Base-by-base conservation (phyloP, 2,113 vertebrate species). In the Dendrocopos noguchii region DNA sequence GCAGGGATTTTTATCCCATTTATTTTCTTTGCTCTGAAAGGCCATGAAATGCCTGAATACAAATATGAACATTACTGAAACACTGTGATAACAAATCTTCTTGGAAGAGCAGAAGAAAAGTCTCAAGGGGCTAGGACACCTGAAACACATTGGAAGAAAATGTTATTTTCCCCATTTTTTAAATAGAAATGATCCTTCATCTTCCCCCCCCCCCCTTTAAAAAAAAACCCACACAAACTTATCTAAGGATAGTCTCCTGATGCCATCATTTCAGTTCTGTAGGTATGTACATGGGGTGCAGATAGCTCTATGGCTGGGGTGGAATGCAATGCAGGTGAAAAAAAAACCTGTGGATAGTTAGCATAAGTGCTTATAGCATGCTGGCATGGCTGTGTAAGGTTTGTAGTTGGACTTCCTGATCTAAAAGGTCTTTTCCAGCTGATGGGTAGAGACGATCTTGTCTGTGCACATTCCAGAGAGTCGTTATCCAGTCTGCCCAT, bases 21-120 rank as follows among this genome's bases (percentile, higher is more conserved):
- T 75, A 50, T 24, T 79, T 90, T 63, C 12, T 73, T 94, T 88
- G 50, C 31, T 88, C 42, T 44, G 77, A 86, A 84, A 67, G n/a
- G 28, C 22, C 1, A 0, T 55, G 22, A 88, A 84, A 68, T 28
- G 4, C 14, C 57, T 29, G 68, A 50, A 72, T 10, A 72, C 18
- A 90, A 90, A 91, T 50, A 2, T 53, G 47, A 90, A 86, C 91
- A 77, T 44, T 53, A 76, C 15, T 57, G 31, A 42, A 70, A 42
- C 5, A 36, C 4, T 33, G 10, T 22, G 42, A 52, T 71, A 29
- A 84, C 36, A 68, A 59, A 91, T 46, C 21, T 44, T 21, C n/a
- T 16, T 18, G 34, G 10, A 88, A 61, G 5, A 68, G 17, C 6
- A 65, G 19, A 59, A 79, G 24, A 68, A 83, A 66, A 63, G 24